Conservation (phyloP, 2,888 invertebrate species). For the Andrena marginata region DNA sequence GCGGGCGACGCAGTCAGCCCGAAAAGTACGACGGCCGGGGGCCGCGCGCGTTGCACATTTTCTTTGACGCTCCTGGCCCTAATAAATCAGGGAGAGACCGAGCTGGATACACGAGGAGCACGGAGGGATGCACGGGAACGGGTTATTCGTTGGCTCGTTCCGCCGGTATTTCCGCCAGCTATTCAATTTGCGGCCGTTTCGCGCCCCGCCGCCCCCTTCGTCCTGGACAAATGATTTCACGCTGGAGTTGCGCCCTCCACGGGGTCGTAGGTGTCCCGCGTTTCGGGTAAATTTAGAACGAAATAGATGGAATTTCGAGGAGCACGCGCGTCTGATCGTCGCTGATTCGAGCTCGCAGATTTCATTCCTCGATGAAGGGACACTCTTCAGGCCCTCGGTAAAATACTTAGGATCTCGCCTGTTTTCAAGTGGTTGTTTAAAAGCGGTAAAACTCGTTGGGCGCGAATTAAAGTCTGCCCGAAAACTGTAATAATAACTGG, state of each 20-base stretch:
- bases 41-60: conserved; percentile 43
- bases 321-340: conserved; percentile 23
- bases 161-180: conserved; percentile 77
- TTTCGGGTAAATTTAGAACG: conserved; percentile 57
- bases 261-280: conserved; percentile 69
- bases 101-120: conserved; percentile 56
- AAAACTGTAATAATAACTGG: too few species aligned
- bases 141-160: conserved; percentile 77
- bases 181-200: conserved; percentile 80
- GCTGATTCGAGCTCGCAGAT: conserved; percentile 16
- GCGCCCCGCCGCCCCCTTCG: conserved; percentile 66
- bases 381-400: too few species aligned
- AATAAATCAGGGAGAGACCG: conserved; percentile 70
- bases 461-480: too few species aligned
- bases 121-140: conserved; percentile 62
- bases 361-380: neutral
- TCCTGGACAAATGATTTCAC: conserved; percentile 79
- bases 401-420: too few species aligned
- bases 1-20: conserved; percentile 6
- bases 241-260: conserved; percentile 68
- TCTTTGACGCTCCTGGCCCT: conserved; percentile 69
- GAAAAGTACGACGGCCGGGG: conserved; percentile 26
- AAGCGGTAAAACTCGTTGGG: too few species aligned
- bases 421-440: too few species aligned
- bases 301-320: conserved; percentile 54